Evolutionary conservation across 2,113 vertebrate species (phyloP).

Genomic region (Semnopithecus entellus): DNA sequence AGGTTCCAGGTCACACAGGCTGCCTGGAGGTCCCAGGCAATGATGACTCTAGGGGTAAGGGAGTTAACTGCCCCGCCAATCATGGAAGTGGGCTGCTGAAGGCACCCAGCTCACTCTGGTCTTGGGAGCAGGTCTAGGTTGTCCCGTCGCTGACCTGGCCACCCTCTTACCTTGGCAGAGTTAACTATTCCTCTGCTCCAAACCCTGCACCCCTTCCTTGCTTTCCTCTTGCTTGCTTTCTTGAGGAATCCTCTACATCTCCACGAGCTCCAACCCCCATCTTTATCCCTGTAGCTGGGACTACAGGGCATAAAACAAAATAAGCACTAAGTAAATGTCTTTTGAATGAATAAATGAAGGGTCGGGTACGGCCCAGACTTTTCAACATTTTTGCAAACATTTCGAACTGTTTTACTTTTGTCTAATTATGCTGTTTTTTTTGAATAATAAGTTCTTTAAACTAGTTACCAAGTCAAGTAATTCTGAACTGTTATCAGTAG

Average conservation of each 20-base stretch:
- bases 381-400: background rate
- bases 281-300: background rate
- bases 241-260: background rate
- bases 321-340: background rate
- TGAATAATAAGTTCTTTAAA: background rate
- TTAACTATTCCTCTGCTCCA: background rate
- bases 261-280: too few relatives aligned
- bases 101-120: background rate
- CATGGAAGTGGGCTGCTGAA: background rate
- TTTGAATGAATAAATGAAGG: background rate
- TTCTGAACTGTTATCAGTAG: constrained; percentile 9
- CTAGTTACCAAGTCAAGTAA: constrained; percentile 10
- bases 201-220: background rate
- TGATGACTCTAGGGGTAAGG: background rate
- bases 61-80: background rate
- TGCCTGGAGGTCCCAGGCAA: background rate
- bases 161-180: background rate
- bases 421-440: constrained; percentile 22
- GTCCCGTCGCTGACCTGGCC: background rate
- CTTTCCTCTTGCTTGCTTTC: background rate
- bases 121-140: background rate
- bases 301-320: background rate
- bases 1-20: background rate
- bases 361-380: background rate
- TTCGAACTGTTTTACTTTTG: background rate